A percentile compares a stretch with the other conserved stretches of the same genome.
These are phyloP conservation scores for Leptopilina myrica DNA, from an alignment of 2,888 invertebrate species.

Conservation along the genomic window DNA sequence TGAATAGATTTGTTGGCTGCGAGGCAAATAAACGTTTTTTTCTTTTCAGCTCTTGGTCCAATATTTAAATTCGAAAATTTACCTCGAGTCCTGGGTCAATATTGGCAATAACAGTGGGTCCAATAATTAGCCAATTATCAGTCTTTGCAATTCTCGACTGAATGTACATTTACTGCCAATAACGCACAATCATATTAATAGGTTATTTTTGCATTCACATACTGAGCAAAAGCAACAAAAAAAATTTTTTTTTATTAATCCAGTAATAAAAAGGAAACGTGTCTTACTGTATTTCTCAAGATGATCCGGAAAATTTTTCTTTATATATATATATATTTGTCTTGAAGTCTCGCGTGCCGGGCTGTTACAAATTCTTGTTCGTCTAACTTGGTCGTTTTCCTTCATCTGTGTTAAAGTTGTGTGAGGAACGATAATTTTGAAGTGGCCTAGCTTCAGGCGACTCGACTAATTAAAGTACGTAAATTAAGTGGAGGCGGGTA, in stretches of 20 bases:
- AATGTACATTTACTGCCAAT: too few species aligned
- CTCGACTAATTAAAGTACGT: slow-evolving; percentile 66
- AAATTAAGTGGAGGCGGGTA: slow-evolving; percentile 62
- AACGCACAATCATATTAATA: too few species aligned
- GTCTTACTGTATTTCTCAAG: neutral
- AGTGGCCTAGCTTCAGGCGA: slow-evolving; percentile 53
- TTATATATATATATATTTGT: neutral
- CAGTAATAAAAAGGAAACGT: neutral
- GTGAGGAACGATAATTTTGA: slow-evolving; percentile 39
- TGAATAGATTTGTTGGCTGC: too few species aligned
- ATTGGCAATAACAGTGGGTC: too few species aligned
- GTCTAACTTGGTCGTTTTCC: slow-evolving; percentile 44
- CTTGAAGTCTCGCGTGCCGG: slow-evolving; percentile 17
- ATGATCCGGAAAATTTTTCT: neutral
- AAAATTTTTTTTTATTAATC: too few species aligned
- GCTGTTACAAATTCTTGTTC: neutral
- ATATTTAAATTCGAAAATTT: too few species aligned
- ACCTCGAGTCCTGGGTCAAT: too few species aligned
- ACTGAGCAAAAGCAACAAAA: neutral
- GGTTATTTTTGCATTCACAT: too few species aligned
- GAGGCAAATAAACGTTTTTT: too few species aligned
- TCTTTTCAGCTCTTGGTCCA: too few species aligned
- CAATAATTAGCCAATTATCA: too few species aligned
- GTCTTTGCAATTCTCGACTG: too few species aligned
- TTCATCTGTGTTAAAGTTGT: slow-evolving; percentile 33